Evolutionary conservation across 2,797 vertebrate genomes (phyloP).

Genomic region (Cyprinella venusta): DNA sequence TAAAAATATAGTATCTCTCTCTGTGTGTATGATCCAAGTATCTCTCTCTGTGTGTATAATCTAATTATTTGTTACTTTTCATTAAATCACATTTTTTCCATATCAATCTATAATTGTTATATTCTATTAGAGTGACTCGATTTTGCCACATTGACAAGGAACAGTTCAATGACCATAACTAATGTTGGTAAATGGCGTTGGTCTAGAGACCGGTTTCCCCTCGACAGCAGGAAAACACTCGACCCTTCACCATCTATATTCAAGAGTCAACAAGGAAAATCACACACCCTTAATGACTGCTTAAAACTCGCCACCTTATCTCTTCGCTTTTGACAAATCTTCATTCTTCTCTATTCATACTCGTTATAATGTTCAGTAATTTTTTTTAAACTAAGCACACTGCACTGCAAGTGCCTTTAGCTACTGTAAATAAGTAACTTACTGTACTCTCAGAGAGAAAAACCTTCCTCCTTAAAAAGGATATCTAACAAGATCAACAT

Average conservation of each 20-base stretch:
- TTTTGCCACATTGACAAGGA: conserved; percentile 7
- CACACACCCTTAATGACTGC: conserved; percentile 11
- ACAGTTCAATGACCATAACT: conserved; percentile 42
- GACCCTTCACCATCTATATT: conserved; percentile 13
- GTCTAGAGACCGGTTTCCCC: background rate
- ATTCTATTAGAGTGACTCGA: background rate
- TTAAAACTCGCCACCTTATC: background rate
- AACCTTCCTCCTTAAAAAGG: background rate
- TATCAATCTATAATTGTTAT: background rate
- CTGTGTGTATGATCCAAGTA: too few relatives aligned
- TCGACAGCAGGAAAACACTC: conserved; percentile 22
- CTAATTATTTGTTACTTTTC: too few relatives aligned
- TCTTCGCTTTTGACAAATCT: background rate
- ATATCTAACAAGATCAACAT: background rate
- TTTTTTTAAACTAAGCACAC: background rate
- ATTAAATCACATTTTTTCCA: too few relatives aligned
- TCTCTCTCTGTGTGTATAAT: too few relatives aligned
- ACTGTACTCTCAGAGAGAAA: background rate
- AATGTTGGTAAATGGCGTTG: conserved; percentile 22
- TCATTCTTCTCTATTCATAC: background rate
- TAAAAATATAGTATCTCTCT: too few relatives aligned
- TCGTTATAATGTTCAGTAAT: background rate
- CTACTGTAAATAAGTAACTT: conserved; percentile 27
- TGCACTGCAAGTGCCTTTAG: conserved; percentile 2
- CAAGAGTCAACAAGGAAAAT: conserved; percentile 20